These are phyloP conservation scores for Crotophaga sulcirostris DNA, from an alignment of 2,113 vertebrate genomes.

Conservation along the genomic window DNA sequence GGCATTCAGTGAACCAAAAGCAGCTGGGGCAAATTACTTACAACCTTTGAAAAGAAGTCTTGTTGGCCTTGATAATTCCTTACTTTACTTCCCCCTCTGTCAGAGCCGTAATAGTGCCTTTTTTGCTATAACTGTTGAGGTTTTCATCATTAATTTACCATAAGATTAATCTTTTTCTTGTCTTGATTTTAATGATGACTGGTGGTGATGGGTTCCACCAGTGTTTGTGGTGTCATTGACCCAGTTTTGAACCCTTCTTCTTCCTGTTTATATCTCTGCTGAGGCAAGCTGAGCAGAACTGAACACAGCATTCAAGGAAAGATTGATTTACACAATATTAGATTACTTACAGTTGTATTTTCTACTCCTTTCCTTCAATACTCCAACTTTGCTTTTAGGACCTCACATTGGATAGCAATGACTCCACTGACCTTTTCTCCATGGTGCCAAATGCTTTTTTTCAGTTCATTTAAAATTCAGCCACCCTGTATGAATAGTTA, in stretches of 20 bases:
- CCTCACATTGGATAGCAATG: neutral
- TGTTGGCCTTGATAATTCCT: neutral
- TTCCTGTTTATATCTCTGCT: slow-evolving; percentile 41
- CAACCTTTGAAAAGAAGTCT: neutral
- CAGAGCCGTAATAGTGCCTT: neutral
- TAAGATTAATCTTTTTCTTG: neutral
- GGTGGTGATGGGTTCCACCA: neutral
- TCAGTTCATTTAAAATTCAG: neutral
- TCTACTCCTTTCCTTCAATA: neutral
- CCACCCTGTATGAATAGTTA: neutral
- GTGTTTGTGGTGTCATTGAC: neutral
- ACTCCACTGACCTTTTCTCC: neutral
- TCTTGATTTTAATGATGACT: neutral
- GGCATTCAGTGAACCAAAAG: neutral
- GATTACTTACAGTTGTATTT: slow-evolving; percentile 7
- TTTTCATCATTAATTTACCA: neutral
- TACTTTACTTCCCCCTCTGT: neutral
- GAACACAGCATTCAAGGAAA: neutral
- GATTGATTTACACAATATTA: slow-evolving; percentile 15
- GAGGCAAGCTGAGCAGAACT: neutral
- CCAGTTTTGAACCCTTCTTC: slow-evolving; percentile 1
- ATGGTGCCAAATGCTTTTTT: neutral
- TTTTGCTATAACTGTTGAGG: neutral
- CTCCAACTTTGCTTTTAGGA: neutral
- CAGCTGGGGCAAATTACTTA: neutral